Conservation (phyloP, 2,113 vertebrate species). For the Collichthys lucidus region DNA sequence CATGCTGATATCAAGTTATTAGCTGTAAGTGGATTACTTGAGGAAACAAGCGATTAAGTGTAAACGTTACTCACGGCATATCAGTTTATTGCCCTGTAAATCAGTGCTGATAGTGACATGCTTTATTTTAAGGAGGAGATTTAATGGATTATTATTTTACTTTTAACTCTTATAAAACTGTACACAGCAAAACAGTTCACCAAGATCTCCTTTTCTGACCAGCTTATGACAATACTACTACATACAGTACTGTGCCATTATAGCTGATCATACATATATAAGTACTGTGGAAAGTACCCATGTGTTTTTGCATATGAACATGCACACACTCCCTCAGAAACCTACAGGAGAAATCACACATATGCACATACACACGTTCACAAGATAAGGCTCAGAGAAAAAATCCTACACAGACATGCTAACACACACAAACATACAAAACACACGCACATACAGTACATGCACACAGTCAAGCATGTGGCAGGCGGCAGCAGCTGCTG, state of each 20-base stretch:
- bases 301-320: constrained; percentile 1
- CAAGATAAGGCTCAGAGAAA: not conserved
- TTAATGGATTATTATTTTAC: not conserved
- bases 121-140: not conserved
- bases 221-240: not conserved
- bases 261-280: constrained; percentile 1
- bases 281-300: not conserved
- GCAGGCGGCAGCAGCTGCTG: constrained; percentile 77
- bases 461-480: constrained; percentile 55
- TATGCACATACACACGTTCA: not conserved
- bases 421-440: constrained; percentile 4
- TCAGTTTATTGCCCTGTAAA: not conserved
- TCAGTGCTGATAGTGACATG: not conserved
- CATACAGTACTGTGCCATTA: not conserved
- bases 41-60: constrained; percentile 4
- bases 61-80: not conserved
- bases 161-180: not conserved
- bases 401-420: not conserved
- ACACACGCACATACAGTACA: not conserved
- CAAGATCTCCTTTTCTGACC: not conserved
- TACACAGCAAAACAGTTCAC: not conserved
- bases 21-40: not conserved
- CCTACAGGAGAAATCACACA: not conserved
- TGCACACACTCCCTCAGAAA: not conserved
- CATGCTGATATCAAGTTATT: constrained; percentile 13